These are phyloP conservation scores for Hypanus sabinus DNA, from an alignment of 2,113 vertebrate genomes.

Conservation along the genomic window DNA sequence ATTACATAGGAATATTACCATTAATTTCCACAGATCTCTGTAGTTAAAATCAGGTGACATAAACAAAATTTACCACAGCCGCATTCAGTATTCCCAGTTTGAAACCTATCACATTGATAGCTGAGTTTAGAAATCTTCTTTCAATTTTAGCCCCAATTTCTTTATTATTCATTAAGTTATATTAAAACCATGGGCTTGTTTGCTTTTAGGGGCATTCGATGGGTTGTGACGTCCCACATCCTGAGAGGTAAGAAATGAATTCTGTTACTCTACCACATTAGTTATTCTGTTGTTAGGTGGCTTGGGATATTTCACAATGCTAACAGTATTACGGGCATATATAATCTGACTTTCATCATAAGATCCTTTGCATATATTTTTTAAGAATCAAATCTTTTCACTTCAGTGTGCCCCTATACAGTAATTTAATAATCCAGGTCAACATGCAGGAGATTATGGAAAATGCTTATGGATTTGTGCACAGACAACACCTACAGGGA, in stretches of 20 bases:
- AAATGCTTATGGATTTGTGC: not conserved
- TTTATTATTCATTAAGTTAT: not conserved
- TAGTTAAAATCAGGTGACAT: not conserved
- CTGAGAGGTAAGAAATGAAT: not conserved
- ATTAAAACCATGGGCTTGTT: not conserved
- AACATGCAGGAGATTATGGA: not conserved
- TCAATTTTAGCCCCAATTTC: too few relatives aligned
- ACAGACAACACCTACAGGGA: not conserved
- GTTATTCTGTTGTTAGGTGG: not conserved
- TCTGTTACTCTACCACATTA: not conserved
- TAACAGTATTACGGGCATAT: not conserved
- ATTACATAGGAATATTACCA: not conserved
- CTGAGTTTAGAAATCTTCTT: not conserved
- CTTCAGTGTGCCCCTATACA: not conserved
- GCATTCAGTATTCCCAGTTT: not conserved
- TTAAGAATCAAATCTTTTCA: not conserved
- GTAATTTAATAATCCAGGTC: not conserved
- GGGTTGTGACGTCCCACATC: not conserved
- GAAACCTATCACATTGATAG: not conserved
- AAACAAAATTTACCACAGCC: not conserved
- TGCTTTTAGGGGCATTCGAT: slow-evolving; percentile 6
- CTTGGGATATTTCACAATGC: not conserved
- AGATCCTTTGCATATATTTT: not conserved
- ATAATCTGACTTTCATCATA: not conserved
- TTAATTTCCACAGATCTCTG: not conserved